Percentiles rank a stretch among this genome's conserved stretches.
phyloP scores from a whole-genome alignment of 1,140 invertebrate genomes.

The Drosophila pseudoobscura region DNA sequence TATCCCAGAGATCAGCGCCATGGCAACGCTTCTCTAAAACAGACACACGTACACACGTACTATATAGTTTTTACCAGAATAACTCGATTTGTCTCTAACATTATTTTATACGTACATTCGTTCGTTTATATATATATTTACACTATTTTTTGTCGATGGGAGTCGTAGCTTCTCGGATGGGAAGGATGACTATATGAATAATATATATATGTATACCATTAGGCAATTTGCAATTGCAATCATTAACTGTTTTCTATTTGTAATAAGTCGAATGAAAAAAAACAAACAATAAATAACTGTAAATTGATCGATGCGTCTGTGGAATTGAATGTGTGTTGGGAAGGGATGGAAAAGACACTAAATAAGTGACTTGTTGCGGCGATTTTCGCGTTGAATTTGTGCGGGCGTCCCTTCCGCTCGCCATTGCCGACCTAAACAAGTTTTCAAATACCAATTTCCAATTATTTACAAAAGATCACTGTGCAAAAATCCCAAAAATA shows the following conservation, averaged over 20 bases:
- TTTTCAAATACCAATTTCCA: too few relatives aligned
- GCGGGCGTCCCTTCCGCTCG: too few relatives aligned
- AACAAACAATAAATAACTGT: constrained; percentile 45
- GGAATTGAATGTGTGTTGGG: neutral
- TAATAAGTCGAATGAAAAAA: constrained; percentile 59
- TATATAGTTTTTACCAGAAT: constrained; percentile 34
- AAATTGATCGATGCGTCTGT: constrained; percentile 15
- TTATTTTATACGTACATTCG: constrained; percentile 32
- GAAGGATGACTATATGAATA: constrained; percentile 12
- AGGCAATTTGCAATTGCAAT: constrained; percentile 56
- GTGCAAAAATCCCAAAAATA: too few relatives aligned
- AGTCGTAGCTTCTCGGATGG: constrained; percentile 21
- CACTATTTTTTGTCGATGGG: constrained; percentile 15
- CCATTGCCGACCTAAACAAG: too few relatives aligned
- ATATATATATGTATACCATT: constrained; percentile 28
- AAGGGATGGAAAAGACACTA: too few relatives aligned
- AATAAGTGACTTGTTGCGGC: too few relatives aligned
- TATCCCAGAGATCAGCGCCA: too few relatives aligned
- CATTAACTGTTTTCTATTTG: constrained; percentile 80
- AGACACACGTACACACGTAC: too few relatives aligned
- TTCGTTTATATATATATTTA: constrained; percentile 3
- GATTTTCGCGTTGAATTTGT: too few relatives aligned
- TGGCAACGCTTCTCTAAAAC: neutral
- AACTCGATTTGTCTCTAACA: constrained; percentile 36
- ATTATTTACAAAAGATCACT: too few relatives aligned